A percentile compares a stretch with the other conserved stretches of the same genome.
Conservation (phyloP, 35 echinoderm and acorn worm species). For the Strongylocentrotus purpuratus region DNA sequence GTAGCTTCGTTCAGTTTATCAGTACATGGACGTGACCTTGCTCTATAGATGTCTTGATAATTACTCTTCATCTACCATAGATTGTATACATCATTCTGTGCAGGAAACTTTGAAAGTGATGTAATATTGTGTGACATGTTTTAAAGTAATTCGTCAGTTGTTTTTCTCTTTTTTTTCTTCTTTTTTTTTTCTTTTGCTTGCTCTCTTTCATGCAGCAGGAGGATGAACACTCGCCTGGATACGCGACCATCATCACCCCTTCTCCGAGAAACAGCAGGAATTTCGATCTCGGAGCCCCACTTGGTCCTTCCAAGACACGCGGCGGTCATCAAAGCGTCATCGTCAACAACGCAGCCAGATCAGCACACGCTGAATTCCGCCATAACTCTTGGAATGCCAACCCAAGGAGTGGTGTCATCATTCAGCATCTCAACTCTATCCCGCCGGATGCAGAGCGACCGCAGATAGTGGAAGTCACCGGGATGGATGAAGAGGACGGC, state of each 20-base stretch:
- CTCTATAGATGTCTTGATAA: no score
- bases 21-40: no score
- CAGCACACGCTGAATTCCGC: no score
- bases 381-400: constrained; percentile 18
- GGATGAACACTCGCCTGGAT: constrained; percentile 33
- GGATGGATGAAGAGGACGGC: neutral
- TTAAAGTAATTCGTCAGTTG: no score
- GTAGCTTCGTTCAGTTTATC: no score
- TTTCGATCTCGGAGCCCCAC: neutral
- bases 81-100: no score
- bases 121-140: no score
- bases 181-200: neutral
- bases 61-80: no score
- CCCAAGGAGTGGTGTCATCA: constrained; percentile 30
- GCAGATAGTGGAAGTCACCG: constrained; percentile 20
- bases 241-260: neutral
- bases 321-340: neutral
- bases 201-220: neutral
- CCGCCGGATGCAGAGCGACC: neutral
- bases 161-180: neutral
- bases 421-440: neutral
- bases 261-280: constrained; percentile 11
- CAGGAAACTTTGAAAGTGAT: no score
- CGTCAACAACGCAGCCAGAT: neutral
- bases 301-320: neutral